Conservation (phyloP, 2,113 vertebrate species). For the Danionella cerebrum region DNA sequence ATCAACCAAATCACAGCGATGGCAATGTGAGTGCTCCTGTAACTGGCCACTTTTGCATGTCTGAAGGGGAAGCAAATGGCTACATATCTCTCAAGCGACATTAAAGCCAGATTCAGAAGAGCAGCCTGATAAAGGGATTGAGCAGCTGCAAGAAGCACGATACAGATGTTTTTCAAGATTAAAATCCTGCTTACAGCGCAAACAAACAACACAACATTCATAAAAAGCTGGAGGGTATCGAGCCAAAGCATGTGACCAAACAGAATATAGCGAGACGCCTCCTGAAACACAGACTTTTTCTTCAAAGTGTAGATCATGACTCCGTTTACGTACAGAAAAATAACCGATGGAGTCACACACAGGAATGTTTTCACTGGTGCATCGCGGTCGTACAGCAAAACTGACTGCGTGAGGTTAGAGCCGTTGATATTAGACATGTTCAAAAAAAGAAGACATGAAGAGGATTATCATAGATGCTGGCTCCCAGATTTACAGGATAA, state of each 20-base stretch:
- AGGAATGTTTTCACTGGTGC: constrained; percentile 8
- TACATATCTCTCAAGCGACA: constrained; percentile 55
- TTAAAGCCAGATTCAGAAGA: constrained; percentile 49
- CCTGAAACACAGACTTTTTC: constrained; percentile 42
- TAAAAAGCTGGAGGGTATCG: constrained; percentile 44
- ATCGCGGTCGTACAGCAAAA: background rate
- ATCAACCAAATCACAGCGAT: constrained; percentile 40
- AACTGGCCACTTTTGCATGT: constrained; percentile 37
- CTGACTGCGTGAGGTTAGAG: background rate
- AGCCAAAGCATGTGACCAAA: constrained; percentile 49
- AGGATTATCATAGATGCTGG: background rate
- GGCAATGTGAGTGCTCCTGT: constrained; percentile 13
- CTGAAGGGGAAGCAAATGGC: constrained; percentile 52
- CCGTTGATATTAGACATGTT: background rate
- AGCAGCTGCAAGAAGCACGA: background rate
- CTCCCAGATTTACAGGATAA: background rate
- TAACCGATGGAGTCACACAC: constrained; percentile 39
- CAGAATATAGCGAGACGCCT: constrained; percentile 48
- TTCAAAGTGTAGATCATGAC: constrained; percentile 47
- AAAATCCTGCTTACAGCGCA: constrained; percentile 30
- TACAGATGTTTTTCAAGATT: constrained; percentile 38
- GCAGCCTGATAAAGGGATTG: constrained; percentile 24
- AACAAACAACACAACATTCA: constrained; percentile 35
- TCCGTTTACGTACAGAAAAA: constrained; percentile 49
- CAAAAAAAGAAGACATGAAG: background rate